Conservation (phyloP, 1,140 invertebrate species). For the Bombyx mandarina region DNA sequence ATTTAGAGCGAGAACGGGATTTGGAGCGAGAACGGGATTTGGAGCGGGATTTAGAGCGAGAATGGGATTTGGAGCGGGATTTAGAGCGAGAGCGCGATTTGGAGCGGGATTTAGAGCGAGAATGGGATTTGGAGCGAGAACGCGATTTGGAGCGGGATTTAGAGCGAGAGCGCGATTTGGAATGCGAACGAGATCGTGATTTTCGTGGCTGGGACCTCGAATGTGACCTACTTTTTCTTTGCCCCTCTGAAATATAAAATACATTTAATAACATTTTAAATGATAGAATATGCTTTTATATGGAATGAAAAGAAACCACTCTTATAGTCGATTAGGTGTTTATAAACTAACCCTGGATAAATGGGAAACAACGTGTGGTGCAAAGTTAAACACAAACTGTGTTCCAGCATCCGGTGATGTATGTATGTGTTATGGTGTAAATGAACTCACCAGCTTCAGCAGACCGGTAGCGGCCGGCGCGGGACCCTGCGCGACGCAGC, state of each 20-base stretch:
- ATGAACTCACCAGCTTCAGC: conserved; percentile 2
- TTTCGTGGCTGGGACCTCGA: conserved; percentile 31
- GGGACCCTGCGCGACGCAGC: conserved; percentile 13
- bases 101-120: conserved; percentile 19
- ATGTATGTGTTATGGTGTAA: no score
- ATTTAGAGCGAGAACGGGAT: conserved; percentile 37
- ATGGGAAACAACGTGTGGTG: no score
- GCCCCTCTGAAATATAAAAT: not conserved
- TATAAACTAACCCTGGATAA: no score
- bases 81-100: conserved; percentile 3
- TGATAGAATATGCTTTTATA: no score
- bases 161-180: conserved; percentile 49
- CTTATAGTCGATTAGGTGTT: no score
- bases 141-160: conserved; percentile 47
- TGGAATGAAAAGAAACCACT: no score
- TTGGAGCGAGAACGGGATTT: conserved; percentile 51
- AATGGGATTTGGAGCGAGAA: conserved; percentile 27
- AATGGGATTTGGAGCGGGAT: conserved; percentile 35
- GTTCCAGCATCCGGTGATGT: no score
- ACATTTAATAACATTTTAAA: no score
- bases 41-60: conserved; percentile 31
- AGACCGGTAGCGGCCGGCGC: conserved; percentile 40
- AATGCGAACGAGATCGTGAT: conserved; percentile 35
- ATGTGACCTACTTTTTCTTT: conserved; percentile 26
- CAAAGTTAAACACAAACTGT: no score